These are phyloP conservation scores for Tyrophagus putrescentiae DNA, from an alignment of 1,140 invertebrate species.

Conservation along the genomic window DNA sequence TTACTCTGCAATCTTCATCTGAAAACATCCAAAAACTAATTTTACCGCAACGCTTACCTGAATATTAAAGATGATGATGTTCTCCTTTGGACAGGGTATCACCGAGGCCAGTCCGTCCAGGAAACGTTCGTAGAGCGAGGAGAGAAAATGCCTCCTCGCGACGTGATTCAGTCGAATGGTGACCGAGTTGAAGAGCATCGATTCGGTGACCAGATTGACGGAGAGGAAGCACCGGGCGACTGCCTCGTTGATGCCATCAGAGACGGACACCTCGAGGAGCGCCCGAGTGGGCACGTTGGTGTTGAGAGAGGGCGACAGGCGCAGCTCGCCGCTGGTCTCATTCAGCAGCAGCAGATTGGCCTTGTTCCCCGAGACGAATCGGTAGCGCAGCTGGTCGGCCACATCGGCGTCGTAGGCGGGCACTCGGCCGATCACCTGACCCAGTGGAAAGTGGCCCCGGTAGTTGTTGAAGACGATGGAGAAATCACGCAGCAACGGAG, in stretches of 20 bases:
- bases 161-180: constrained; percentile 83
- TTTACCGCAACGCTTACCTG: too few species aligned
- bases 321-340: constrained; percentile 63
- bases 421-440: constrained; percentile 62
- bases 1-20: background rate
- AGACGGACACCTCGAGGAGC: constrained; percentile 82
- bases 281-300: constrained; percentile 89
- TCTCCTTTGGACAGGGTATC: constrained; percentile 74
- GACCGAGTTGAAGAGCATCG: constrained; percentile 87
- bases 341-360: constrained; percentile 74
- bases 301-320: constrained; percentile 75
- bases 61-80: constrained; percentile 83
- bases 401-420: constrained; percentile 89
- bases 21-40: constrained; percentile 11
- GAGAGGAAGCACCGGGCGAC: constrained; percentile 46
- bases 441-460: constrained; percentile 75
- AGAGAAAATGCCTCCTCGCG: constrained; percentile 81
- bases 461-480: constrained; percentile 91
- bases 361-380: constrained; percentile 77
- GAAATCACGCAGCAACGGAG: constrained; percentile 70
- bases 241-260: constrained; percentile 42
- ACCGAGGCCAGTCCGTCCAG: constrained; percentile 78
- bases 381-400: constrained; percentile 51
- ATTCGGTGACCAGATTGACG: constrained; percentile 76
- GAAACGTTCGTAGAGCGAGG: constrained; percentile 73